phyloP scores from a whole-genome alignment of 2,113 vertebrate genomes.

The Pterophyllum scalare region DNA sequence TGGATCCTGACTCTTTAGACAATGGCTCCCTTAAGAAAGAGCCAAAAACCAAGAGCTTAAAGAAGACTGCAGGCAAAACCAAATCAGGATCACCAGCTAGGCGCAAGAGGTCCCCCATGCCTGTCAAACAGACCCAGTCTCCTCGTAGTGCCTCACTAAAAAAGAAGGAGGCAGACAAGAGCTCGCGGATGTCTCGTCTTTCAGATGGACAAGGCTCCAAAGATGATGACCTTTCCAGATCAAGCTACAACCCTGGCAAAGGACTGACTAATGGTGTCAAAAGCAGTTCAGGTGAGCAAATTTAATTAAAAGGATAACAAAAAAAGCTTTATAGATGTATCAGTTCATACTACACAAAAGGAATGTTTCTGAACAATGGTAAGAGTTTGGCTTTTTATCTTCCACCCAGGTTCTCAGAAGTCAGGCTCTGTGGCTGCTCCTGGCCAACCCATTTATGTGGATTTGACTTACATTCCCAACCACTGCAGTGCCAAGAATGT shows the following conservation, averaged over 20 bases:
- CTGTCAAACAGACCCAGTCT: slow-evolving; percentile 83
- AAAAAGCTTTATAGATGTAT: neutral
- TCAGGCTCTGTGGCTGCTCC: slow-evolving; percentile 74
- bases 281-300: slow-evolving; percentile 83
- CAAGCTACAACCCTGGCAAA: slow-evolving; percentile 86
- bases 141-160: slow-evolving; percentile 82
- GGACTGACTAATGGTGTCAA: slow-evolving; percentile 87
- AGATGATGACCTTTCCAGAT: slow-evolving; percentile 87
- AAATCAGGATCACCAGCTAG: slow-evolving; percentile 90
- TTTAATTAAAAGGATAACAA: neutral
- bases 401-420: slow-evolving; percentile 72
- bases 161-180: slow-evolving; percentile 87
- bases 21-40: slow-evolving; percentile 88
- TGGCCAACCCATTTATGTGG: slow-evolving; percentile 91
- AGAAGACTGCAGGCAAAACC: slow-evolving; percentile 86
- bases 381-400: slow-evolving; percentile 20
- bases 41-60: slow-evolving; percentile 86
- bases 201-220: slow-evolving; percentile 80
- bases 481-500: slow-evolving; percentile 98
- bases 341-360: neutral
- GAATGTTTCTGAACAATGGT: neutral
- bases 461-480: slow-evolving; percentile 97
- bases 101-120: slow-evolving; percentile 89
- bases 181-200: slow-evolving; percentile 79
- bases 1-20: slow-evolving; percentile 89